phyloP scores from a whole-genome alignment of 2,113 vertebrate genomes.

The Blennius ocellaris region DNA sequence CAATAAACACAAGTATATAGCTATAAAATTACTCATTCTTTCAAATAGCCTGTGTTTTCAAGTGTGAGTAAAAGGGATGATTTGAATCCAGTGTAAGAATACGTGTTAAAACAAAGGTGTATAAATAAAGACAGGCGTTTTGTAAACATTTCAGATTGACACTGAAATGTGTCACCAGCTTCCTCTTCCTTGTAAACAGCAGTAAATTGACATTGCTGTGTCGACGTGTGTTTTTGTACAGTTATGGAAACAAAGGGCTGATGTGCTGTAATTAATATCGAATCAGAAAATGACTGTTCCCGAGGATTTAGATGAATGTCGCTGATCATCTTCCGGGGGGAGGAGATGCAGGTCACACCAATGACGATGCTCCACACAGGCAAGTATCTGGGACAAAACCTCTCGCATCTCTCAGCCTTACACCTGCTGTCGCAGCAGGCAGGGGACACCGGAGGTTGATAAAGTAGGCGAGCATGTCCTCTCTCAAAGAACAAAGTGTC shows the following conservation, averaged over 20 bases:
- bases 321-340: conserved; percentile 19
- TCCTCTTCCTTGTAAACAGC: neutral
- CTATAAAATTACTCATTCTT: conserved; percentile 27
- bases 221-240: neutral
- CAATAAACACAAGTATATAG: conserved; percentile 30
- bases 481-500: conserved; percentile 56
- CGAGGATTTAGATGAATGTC: conserved; percentile 11
- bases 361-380: conserved; percentile 44
- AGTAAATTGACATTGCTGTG: neutral
- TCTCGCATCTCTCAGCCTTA: conserved; percentile 46
- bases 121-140: conserved; percentile 26
- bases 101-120: conserved; percentile 35
- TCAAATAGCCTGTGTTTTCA: conserved; percentile 41
- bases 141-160: conserved; percentile 13
- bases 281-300: neutral
- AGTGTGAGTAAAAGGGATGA: conserved; percentile 27
- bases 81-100: conserved; percentile 36
- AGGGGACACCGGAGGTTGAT: conserved; percentile 47
- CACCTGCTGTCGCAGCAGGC: conserved; percentile 71
- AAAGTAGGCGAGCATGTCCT: conserved; percentile 66
- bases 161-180: neutral
- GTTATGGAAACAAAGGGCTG: neutral
- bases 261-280: neutral
- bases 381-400: conserved; percentile 65
- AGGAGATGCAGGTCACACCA: conserved; percentile 44